These are phyloP conservation scores for Gavialis gangeticus DNA, from an alignment of 2,113 vertebrate species.

Conservation along the genomic window DNA sequence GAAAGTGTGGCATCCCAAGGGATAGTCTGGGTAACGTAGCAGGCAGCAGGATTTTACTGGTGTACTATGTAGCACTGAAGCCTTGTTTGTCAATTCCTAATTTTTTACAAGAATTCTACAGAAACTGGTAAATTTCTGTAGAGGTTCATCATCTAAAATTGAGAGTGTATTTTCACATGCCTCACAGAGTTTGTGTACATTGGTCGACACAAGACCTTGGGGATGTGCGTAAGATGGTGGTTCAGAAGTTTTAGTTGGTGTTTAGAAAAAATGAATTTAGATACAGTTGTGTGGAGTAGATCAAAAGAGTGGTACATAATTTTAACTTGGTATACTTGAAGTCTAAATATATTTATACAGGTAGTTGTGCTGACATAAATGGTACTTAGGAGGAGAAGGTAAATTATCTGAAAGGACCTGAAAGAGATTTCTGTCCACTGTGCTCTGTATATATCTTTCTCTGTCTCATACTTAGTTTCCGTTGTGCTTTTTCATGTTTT, in stretches of 20 bases:
- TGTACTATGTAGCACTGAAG: background rate
- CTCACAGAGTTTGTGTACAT: background rate
- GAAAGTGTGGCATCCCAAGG: too few relatives aligned
- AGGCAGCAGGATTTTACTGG: too few relatives aligned
- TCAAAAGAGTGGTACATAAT: background rate
- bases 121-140: background rate
- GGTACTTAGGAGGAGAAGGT: background rate
- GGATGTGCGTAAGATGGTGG: background rate
- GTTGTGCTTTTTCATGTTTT: background rate
- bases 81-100: background rate
- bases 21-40: too few relatives aligned
- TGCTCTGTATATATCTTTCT: background rate
- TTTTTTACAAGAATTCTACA: slow-evolving; percentile 1
- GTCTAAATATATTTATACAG: background rate
- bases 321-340: background rate
- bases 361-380: background rate
- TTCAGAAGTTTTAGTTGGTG: background rate
- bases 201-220: background rate
- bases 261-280: background rate
- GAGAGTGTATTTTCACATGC: background rate
- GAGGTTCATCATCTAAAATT: background rate
- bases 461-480: background rate
- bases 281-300: background rate
- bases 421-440: background rate
- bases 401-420: background rate